Conservation (phyloP, 2,888 invertebrate species). For the Hipparchia sbordonii region DNA sequence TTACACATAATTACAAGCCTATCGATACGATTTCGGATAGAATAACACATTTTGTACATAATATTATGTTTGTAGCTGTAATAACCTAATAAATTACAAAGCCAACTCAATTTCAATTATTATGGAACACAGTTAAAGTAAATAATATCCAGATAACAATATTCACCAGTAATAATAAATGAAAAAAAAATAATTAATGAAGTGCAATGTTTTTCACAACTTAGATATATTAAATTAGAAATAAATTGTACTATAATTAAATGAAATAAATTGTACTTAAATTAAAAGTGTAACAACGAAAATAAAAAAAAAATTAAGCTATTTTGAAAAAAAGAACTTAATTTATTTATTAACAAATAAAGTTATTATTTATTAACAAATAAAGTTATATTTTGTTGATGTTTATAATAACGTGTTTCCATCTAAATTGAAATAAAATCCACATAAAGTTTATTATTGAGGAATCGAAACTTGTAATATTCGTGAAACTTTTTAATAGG, state of each 20-base stretch:
- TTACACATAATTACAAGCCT: constrained; percentile 19
- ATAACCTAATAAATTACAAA: constrained; percentile 12
- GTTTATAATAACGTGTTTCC: not conserved
- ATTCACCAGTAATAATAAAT: not conserved
- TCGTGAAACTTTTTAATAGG: not conserved
- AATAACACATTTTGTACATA: not conserved
- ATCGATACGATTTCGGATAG: not conserved
- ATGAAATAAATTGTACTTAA: no score
- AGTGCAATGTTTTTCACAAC: no score
- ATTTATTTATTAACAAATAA: no score
- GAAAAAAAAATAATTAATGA: no score
- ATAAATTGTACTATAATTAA: no score
- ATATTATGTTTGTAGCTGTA: not conserved
- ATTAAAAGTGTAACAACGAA: no score
- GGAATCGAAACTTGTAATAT: not conserved
- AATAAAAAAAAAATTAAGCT: no score
- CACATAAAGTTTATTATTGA: not conserved
- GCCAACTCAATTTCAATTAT: not conserved
- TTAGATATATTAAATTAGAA: no score
- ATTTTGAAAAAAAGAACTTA: no score
- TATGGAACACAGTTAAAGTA: not conserved
- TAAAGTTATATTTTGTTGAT: not conserved
- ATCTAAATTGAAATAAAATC: not conserved
- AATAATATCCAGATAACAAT: not conserved
- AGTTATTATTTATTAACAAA: no score